Evolutionary conservation across 2,888 invertebrate genomes (phyloP), one percentile per base, ranked within the genome.

Genomic region (Mamestra brassicae): DNA sequence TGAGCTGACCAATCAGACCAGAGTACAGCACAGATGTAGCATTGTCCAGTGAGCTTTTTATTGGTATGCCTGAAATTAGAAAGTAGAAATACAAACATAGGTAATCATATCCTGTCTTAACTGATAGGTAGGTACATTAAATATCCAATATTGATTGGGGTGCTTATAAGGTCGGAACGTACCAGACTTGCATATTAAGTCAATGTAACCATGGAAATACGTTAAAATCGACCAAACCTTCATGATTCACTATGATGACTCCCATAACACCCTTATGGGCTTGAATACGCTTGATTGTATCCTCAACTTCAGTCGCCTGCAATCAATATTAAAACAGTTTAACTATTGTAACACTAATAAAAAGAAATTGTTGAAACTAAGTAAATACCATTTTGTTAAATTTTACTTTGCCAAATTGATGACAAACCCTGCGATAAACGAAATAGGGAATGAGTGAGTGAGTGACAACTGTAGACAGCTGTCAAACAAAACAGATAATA

Each of bases 251-350:
- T 76, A 99, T 98, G 93, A 99, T 98, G 69, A 99, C 98, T 83
- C 99, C 99, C 91, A 98, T 98, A 76, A 99, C 99, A 86, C 99
- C 99, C 96, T 99, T 99, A 91, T 99, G 99, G 66, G 98, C 98
- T 92, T 99, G 99, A 90, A 99, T 99, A 83, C 99, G 97, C 96
- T 99, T 99, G 94, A 99, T 97, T 15, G 99, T 99, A 97, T 99
- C 99, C 95, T 99, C 99, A 57, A 99, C 99, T 97, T 99, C 99
- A 83, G 97, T 97, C 11, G 97, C 97, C 97, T 97, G 91, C 17
- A 96, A 96, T 62, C 66, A 26, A 86, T 66, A 76, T 36, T 42
- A 72, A 13, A 64, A 34, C 13, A 55, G 58, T 76, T 47, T 63
- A 67, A 15, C 4, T 55, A 64, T 62, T 65, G 13, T 13, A 58